Evolutionary conservation across 2,113 vertebrate species (phyloP), one percentile per base, ranked within the genome.

Genomic region (Ursus arctos): DNA sequence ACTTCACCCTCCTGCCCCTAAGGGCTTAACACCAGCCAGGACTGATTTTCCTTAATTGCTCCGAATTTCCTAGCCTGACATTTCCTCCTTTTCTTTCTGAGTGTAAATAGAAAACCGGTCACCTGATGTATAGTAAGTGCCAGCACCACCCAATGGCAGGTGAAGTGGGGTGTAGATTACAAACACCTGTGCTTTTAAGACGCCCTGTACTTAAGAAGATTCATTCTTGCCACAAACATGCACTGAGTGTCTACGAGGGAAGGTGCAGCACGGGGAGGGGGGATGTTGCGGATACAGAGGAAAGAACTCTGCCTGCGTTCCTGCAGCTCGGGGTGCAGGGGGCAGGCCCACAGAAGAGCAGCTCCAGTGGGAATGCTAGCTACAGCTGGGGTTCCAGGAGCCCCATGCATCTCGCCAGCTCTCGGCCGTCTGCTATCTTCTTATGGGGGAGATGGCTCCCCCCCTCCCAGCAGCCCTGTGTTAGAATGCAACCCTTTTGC

Each of bases 21-120:
- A 57, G 28, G 43, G 61, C 97, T 97, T 93, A 47, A 3, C 76
- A 92, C n/a, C 51, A 67, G 93, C 92, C 88, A 40, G 76, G 80
- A 84, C 87, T 94, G 94, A 61, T 88, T 96, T 96, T 47, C 96
- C 95, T 74, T 97, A 97, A 98, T 96, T 96, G 98, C 98, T 97
- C 90, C 40, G 43, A 92, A 98, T 93, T 97, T 96, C 98, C 33
- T 82, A 93, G 97, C 88, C 97, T 95, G 94, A 98, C 98, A 98
- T 98, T 98, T 97, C 98, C 96, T 96, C 97, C 96, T 97, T 91
- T 92, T 80, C 83, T 79, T 76, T 59, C 79, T 0, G 2, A 43
- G 59, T 53, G 76, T 10, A 36, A 96, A 95, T 18, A 98, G 96
- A 97, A 28, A 96, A 85, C 26, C 12, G 16, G 95, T 97, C 96